Conservation (phyloP, 2,797 vertebrate genomes). For the Hemitrygon akajei region DNA sequence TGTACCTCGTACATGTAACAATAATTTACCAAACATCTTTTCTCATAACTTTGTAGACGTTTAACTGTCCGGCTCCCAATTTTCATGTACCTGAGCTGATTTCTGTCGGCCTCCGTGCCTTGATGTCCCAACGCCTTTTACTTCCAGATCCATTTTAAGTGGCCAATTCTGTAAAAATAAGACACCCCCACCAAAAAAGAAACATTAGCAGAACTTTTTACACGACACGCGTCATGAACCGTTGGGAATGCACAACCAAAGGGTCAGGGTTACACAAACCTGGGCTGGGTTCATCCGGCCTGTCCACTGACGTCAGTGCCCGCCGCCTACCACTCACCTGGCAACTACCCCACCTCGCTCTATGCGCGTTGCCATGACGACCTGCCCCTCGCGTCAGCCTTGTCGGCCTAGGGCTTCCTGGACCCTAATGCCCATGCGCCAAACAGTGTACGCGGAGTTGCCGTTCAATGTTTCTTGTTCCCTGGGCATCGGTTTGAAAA, state of each 20-base stretch:
- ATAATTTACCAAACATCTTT: too few species aligned
- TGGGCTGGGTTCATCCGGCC: too few species aligned
- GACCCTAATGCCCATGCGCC: neutral
- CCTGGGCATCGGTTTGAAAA: neutral
- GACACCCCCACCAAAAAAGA: neutral
- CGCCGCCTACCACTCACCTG: neutral
- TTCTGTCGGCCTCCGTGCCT: constrained; percentile 44
- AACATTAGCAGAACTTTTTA: neutral
- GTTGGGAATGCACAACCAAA: neutral
- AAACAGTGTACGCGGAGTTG: neutral
- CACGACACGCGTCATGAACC: neutral
- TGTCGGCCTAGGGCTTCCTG: neutral
- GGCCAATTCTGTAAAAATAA: constrained; percentile 8
- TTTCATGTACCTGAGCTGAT: constrained; percentile 44
- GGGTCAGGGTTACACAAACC: neutral
- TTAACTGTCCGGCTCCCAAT: too few species aligned
- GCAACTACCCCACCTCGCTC: neutral
- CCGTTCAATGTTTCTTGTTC: neutral
- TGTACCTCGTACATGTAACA: too few species aligned
- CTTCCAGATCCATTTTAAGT: constrained; percentile 56
- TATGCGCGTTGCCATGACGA: neutral
- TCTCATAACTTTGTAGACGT: too few species aligned
- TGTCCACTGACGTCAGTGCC: neutral
- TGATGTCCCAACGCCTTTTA: constrained; percentile 52
- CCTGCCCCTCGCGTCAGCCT: neutral